Evolutionary conservation across 2,113 vertebrate genomes (phyloP).

Genomic region (Percopsis transmontana): DNA sequence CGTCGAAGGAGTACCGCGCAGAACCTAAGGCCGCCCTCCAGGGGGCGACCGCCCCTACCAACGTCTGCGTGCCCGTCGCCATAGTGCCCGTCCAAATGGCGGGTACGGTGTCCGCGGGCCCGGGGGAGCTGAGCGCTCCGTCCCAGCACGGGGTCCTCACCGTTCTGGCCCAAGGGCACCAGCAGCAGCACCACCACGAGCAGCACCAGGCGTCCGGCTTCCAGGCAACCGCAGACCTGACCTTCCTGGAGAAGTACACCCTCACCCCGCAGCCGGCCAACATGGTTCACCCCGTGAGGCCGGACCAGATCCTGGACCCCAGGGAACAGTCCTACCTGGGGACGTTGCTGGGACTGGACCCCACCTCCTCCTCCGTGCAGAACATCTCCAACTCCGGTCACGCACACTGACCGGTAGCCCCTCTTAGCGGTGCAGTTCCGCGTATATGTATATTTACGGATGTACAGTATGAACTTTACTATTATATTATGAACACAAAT

Average conservation of each 20-base stretch:
- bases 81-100: slow-evolving; percentile 85
- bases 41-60: slow-evolving; percentile 70
- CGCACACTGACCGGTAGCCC: slow-evolving; percentile 59
- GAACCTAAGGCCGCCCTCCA: slow-evolving; percentile 80
- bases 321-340: slow-evolving; percentile 94
- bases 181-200: slow-evolving; percentile 61
- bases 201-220: slow-evolving; percentile 81
- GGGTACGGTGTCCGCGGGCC: slow-evolving; percentile 57
- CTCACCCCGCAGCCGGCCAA: slow-evolving; percentile 90
- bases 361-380: slow-evolving; percentile 80
- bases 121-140: slow-evolving; percentile 74
- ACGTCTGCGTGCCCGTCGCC: slow-evolving; percentile 85
- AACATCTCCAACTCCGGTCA: slow-evolving; percentile 81
- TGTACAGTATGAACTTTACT: too few species aligned
- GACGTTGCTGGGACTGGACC: slow-evolving; percentile 89
- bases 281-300: slow-evolving; percentile 88
- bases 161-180: slow-evolving; percentile 51
- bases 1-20: slow-evolving; percentile 76
- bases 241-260: slow-evolving; percentile 95
- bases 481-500: too few species aligned
- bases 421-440: not conserved
- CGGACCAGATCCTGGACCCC: slow-evolving; percentile 92
- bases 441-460: too few species aligned
- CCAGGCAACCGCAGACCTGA: slow-evolving; percentile 85
- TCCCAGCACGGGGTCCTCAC: slow-evolving; percentile 77